Evolutionary conservation across 2,888 invertebrate genomes (phyloP).

Genomic region (Eupeodes latifasciatus): DNA sequence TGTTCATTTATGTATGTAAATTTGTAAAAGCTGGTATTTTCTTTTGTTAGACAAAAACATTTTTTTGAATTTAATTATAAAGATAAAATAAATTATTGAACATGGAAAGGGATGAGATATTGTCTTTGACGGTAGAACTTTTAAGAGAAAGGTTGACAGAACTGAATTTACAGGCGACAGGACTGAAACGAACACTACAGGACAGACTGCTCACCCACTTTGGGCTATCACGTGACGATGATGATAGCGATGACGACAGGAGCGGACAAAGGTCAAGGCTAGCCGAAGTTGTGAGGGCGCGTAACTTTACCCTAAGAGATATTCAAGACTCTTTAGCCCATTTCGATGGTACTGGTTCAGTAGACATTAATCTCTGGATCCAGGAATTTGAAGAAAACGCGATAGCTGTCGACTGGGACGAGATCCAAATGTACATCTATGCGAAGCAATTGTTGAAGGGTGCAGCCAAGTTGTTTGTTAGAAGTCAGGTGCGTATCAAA

Average conservation of each 20-base stretch:
- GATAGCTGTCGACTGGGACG: no score
- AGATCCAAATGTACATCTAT: no score
- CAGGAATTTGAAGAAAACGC: no score
- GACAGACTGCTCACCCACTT: slow-evolving; percentile 31
- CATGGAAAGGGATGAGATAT: slow-evolving; percentile 7
- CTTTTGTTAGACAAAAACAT: no score
- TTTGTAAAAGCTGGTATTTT: no score
- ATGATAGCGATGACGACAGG: neutral
- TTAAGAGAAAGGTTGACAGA: slow-evolving; percentile 17
- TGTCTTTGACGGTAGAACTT: slow-evolving; percentile 2
- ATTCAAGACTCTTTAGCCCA: slow-evolving; percentile 52
- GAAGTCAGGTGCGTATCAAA: no score
- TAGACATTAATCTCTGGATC: no score
- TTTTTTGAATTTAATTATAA: neutral
- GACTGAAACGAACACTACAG: slow-evolving; percentile 29
- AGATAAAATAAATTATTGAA: neutral
- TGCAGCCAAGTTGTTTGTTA: no score
- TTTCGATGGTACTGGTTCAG: slow-evolving; percentile 16
- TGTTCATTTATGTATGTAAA: no score
- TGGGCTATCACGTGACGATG: slow-evolving; percentile 1
- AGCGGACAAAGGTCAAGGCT: neutral
- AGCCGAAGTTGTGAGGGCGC: neutral
- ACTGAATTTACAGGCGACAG: slow-evolving; percentile 8
- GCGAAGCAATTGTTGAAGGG: no score
- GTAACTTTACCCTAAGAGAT: slow-evolving; percentile 51